phyloP scores from a whole-genome alignment of 2,113 vertebrate species.

The Lontra canadensis region DNA sequence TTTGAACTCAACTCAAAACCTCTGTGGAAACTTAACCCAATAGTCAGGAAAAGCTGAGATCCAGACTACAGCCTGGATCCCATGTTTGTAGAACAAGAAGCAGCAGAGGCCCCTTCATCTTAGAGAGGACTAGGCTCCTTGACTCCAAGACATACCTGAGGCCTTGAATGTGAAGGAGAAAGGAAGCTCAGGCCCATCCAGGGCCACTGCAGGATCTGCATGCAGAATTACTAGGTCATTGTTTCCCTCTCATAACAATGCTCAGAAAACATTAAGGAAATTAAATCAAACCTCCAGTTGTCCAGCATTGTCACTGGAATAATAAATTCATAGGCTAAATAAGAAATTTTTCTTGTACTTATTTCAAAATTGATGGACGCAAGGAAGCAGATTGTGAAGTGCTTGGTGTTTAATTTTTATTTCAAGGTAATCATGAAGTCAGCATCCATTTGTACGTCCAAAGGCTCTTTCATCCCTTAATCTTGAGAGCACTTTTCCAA shows the following conservation, averaged over 20 bases:
- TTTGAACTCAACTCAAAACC: background rate
- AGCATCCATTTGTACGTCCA: background rate
- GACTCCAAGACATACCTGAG: background rate
- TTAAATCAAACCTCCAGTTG: background rate
- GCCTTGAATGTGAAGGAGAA: background rate
- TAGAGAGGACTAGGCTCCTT: background rate
- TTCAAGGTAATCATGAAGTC: background rate
- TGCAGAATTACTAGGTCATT: background rate
- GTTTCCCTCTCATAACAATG: background rate
- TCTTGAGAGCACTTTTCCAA: background rate
- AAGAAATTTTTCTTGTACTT: background rate
- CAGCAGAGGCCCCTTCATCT: background rate
- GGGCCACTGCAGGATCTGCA: background rate
- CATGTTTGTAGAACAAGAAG: background rate
- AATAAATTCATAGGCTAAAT: background rate
- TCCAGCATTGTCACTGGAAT: background rate
- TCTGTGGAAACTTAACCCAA: background rate
- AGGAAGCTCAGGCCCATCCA: background rate
- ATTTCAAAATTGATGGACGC: background rate
- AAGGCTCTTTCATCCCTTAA: background rate
- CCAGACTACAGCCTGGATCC: background rate
- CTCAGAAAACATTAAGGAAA: background rate
- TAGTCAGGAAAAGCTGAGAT: background rate
- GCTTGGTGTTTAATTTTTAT: slow-evolving; percentile 7
- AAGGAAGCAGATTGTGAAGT: background rate